Percentiles rank a stretch among this genome's conserved stretches.
phyloP scores from a whole-genome alignment of 1,140 invertebrate genomes.

The Aphaenogaster floridana region DNA sequence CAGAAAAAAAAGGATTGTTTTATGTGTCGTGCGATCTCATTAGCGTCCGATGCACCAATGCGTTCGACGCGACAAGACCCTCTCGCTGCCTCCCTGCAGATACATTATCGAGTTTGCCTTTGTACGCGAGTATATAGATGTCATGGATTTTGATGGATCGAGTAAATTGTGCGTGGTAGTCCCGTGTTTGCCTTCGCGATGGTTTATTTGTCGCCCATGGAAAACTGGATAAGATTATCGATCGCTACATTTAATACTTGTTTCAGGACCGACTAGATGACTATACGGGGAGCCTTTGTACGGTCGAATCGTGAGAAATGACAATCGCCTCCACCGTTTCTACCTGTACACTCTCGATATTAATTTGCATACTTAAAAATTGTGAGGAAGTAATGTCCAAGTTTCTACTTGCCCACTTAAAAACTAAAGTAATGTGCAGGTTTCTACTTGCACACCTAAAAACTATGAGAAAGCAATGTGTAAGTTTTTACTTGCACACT shows the following conservation, averaged over 20 bases:
- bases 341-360: not conserved
- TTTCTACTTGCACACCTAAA: no score
- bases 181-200: constrained; percentile 48
- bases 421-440: no score
- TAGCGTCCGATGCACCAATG: constrained; percentile 45
- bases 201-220: constrained; percentile 53
- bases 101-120: constrained; percentile 54
- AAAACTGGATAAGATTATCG: constrained; percentile 59
- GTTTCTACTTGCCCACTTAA: no score
- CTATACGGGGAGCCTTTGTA: not conserved
- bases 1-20: not conserved
- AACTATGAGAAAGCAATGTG: no score
- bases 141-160: constrained; percentile 63
- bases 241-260: constrained; percentile 41
- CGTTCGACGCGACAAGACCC: constrained; percentile 18
- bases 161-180: constrained; percentile 59
- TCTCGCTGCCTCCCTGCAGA: constrained; percentile 21
- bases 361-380: no score
- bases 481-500: no score
- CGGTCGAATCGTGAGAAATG: constrained; percentile 3
- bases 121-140: constrained; percentile 52
- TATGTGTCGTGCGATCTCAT: constrained; percentile 31
- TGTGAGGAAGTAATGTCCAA: no score
- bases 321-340: not conserved
- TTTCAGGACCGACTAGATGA: constrained; percentile 18